Conservation (phyloP, 92 coral and sea anemone species). For the Epizoanthus ramosus region DNA sequence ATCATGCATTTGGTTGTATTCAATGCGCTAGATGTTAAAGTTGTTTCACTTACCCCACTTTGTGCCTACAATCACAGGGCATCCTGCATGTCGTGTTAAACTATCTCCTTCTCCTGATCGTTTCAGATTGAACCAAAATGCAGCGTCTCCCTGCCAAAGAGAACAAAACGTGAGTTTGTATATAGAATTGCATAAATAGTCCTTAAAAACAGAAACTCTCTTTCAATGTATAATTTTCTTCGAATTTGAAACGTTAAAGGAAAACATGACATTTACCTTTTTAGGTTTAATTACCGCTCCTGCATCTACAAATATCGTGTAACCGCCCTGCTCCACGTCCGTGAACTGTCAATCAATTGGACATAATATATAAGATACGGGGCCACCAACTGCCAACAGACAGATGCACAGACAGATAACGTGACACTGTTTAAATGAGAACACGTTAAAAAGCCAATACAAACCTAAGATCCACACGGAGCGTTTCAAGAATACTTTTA, state of each 20-base stretch:
- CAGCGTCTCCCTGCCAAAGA: conserved; percentile 82
- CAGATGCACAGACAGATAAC: too few relatives aligned
- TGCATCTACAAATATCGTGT: conserved; percentile 80
- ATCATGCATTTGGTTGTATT: too few relatives aligned
- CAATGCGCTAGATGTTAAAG: too few relatives aligned
- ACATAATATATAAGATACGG: background rate
- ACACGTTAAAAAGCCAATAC: too few relatives aligned
- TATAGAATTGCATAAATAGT: too few relatives aligned
- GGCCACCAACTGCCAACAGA: too few relatives aligned
- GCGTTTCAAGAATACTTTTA: too few relatives aligned
- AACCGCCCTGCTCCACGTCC: conserved; percentile 93
- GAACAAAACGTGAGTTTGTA: background rate
- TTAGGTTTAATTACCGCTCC: conserved; percentile 75
- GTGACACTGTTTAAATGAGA: too few relatives aligned
- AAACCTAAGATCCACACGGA: too few relatives aligned
- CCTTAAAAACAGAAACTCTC: background rate
- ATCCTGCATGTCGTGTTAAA: conserved; percentile 90
- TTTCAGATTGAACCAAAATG: conserved; percentile 92
- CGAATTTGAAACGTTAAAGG: background rate
- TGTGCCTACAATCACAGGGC: conserved; percentile 93
- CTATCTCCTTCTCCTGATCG: conserved; percentile 83
- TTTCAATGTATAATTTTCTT: background rate
- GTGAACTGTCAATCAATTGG: conserved; percentile 63
- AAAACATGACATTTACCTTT: conserved; percentile 35
- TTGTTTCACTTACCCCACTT: conserved; percentile 87